Evolutionary conservation across 2,797 vertebrate genomes (phyloP), one percentile per base, ranked within the genome.

Genomic region (Peromyscus attwateri): DNA sequence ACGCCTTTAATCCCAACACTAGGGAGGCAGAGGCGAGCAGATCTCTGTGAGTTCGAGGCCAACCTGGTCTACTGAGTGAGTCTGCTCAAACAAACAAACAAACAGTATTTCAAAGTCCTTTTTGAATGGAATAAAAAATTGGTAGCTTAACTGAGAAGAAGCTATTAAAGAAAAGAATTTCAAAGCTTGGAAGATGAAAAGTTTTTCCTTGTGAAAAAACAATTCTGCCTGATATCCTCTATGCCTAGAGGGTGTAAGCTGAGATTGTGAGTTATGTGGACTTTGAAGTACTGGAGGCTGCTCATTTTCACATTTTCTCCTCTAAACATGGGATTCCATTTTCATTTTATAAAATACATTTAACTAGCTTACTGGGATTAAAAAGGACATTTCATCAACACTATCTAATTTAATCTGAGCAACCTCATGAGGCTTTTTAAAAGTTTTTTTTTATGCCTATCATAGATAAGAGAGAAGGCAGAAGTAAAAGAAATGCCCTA

Each of bases 331-430:
- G 29, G 62, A 88, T 64, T 96, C 71, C 31, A 94, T 66, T 91
- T 97, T 81, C 60, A 88, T 96, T 97, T 94, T 89, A 73, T 96
- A 92, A 94, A 97, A 92, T 60, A 81, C 52, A 89, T 84, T 95
- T 89, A 96, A 71, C 40, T 92, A 88, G 80, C 60, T 94, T 92
- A 87, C 82, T 94, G 27, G 81, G 55, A 94, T 87, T 64, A 92
- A 82, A 95, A 95, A 93, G 60, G 83, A 91, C 31, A 77, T 37
- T 84, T 84, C 60, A 80, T 95, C 57, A 70, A 52, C 40, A 94
- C 84, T 91, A 92, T 95, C 49, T 93, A 52, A 95, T 83, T 95
- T 94, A 97, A 95, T 95, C 43, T 75, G 81, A 96, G 79, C n/a
- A 94, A 95, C 13, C 2, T 96, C 77, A 75, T 64, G 80, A 92